A percentile compares a stretch with the other conserved stretches of the same genome.
These are phyloP conservation scores for Xiphophorus couchianus DNA, from an alignment of 2,113 vertebrate genomes.

Conservation along the genomic window DNA sequence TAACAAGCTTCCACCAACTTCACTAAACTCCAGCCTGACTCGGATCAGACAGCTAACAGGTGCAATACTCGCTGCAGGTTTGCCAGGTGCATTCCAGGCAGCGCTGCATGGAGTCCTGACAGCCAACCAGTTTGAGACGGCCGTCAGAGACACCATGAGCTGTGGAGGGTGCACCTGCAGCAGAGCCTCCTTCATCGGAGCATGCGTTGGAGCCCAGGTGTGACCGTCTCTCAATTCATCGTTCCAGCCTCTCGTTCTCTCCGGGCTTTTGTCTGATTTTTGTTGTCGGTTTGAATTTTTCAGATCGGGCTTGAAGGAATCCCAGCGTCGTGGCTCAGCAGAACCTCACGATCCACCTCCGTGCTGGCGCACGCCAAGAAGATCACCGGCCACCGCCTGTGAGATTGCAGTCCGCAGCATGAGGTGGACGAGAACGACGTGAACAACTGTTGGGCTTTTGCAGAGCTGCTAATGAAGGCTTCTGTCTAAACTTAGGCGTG, in stretches of 20 bases:
- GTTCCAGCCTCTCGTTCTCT: background rate
- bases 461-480: slow-evolving; percentile 73
- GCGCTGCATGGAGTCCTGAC: slow-evolving; percentile 80
- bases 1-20: background rate
- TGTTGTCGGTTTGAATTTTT: slow-evolving; percentile 1
- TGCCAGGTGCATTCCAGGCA: slow-evolving; percentile 82
- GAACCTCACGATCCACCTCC: slow-evolving; percentile 55
- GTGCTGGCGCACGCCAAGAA: slow-evolving; percentile 69
- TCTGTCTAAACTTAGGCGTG: slow-evolving; percentile 57
- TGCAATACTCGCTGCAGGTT: slow-evolving; percentile 59
- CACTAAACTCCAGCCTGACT: background rate
- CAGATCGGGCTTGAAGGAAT: slow-evolving; percentile 73
- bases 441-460: slow-evolving; percentile 46
- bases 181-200: slow-evolving; percentile 80
- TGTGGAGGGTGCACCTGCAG: slow-evolving; percentile 81
- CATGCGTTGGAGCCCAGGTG: slow-evolving; percentile 81
- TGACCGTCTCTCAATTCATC: background rate
- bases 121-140: slow-evolving; percentile 66
- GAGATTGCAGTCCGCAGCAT: background rate
- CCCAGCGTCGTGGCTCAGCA: slow-evolving; percentile 75
- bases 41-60: background rate
- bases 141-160: slow-evolving; percentile 77
- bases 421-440: slow-evolving; percentile 13
- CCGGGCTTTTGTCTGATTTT: background rate
- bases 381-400: slow-evolving; percentile 55